Evolutionary conservation across 2,888 invertebrate species (phyloP).

Genomic region (Scrobipalpa atriplicella): DNA sequence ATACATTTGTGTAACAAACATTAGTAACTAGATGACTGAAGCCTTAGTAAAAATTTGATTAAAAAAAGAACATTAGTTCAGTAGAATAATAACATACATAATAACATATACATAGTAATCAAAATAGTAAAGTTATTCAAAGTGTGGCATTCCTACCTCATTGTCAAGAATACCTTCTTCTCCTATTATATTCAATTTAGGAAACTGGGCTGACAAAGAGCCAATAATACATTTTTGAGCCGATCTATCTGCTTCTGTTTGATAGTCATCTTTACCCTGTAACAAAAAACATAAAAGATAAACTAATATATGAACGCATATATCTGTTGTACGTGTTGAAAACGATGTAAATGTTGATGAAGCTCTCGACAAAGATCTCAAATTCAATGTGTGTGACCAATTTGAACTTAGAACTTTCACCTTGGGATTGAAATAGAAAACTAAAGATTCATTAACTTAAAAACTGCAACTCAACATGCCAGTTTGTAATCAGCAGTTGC

Average conservation of each 20-base stretch:
- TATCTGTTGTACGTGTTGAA: background rate
- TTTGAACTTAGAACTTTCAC: constrained; percentile 24
- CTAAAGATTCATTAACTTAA: background rate
- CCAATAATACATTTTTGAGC: constrained; percentile 97
- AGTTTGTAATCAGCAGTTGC: background rate
- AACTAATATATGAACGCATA: background rate
- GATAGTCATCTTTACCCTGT: constrained; percentile 95
- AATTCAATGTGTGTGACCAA: constrained; percentile 1
- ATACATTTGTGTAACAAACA: too few relatives aligned
- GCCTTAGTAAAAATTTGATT: too few relatives aligned
- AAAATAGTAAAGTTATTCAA: too few relatives aligned
- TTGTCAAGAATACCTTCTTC: constrained; percentile 91
- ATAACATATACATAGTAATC: too few relatives aligned
- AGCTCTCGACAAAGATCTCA: background rate
- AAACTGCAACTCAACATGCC: background rate
- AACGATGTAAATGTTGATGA: background rate
- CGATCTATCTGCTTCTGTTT: constrained; percentile 98
- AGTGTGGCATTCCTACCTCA: constrained; percentile 66
- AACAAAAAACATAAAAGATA: constrained; percentile 30
- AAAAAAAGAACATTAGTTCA: too few relatives aligned
- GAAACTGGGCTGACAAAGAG: constrained; percentile 92
- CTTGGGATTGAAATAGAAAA: background rate
- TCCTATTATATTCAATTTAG: constrained; percentile 92
- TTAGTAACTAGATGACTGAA: too few relatives aligned
- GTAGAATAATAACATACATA: too few relatives aligned